Percentiles rank a stretch among this genome's conserved stretches.
Conservation (phyloP, 2,797 vertebrate genomes). For the Hylomyscus alleni region DNA sequence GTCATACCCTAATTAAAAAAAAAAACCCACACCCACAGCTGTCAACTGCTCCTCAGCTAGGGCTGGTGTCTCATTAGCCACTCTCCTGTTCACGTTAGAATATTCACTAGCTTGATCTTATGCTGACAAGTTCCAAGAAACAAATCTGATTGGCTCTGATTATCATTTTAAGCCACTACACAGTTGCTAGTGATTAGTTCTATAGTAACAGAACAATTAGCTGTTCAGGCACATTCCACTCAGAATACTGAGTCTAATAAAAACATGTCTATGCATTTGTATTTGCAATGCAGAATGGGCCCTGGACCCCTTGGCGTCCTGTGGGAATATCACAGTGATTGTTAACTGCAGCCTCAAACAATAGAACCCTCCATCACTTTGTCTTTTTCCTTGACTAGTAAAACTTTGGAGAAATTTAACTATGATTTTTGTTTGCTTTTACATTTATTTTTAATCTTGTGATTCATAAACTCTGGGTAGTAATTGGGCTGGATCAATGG, state of each 20-base stretch:
- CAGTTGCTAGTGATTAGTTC: not conserved
- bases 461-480: constrained; percentile 70
- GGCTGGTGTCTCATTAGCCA: not conserved
- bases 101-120: not conserved
- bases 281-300: constrained; percentile 28
- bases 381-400: not conserved
- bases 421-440: constrained; percentile 62
- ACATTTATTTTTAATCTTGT: constrained; percentile 19
- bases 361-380: constrained; percentile 24
- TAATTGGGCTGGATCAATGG: constrained; percentile 58
- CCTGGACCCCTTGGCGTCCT: not conserved
- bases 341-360: not conserved
- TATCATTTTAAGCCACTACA: constrained; percentile 52
- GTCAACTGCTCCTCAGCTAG: no score
- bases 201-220: not conserved
- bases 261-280: not conserved
- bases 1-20: no score
- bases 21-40: not conserved
- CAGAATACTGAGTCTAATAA: constrained; percentile 47
- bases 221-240: constrained; percentile 10
- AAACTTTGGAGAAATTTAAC: constrained; percentile 71
- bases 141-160: constrained; percentile 49
- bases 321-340: not conserved
- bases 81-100: not conserved
- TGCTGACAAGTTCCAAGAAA: constrained; percentile 18